These are phyloP conservation scores for Xyrichtys novacula DNA, from an alignment of 2,797 vertebrate genomes.

Conservation along the genomic window DNA sequence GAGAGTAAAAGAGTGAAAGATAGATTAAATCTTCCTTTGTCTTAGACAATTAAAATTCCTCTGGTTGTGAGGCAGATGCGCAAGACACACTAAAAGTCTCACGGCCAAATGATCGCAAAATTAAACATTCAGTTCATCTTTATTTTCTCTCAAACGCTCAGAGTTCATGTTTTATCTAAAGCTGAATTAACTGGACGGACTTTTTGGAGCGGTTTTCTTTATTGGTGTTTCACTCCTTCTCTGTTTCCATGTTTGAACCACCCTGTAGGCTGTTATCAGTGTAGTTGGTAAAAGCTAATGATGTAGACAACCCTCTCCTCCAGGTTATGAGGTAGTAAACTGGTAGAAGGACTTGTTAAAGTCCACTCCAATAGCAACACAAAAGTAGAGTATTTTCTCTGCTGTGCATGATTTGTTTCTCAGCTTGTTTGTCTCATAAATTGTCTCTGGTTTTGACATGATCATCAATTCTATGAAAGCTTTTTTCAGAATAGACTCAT, in stretches of 20 bases:
- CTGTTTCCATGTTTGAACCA: conserved; percentile 21
- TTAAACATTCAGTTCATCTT: conserved; percentile 13
- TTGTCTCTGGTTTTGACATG: no score
- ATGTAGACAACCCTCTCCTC: conserved; percentile 67
- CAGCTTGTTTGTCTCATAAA: no score
- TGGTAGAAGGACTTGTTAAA: conserved; percentile 76
- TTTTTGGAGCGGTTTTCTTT: no score
- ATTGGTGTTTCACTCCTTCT: background rate
- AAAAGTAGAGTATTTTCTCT: no score
- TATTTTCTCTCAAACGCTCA: background rate
- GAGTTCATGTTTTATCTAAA: background rate
- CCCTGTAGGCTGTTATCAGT: conserved; percentile 59
- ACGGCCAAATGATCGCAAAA: background rate
- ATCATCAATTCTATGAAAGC: no score
- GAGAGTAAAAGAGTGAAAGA: conserved; percentile 79
- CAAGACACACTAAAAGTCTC: background rate
- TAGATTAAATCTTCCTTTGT: conserved; percentile 82
- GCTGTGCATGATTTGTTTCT: no score
- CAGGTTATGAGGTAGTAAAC: conserved; percentile 70
- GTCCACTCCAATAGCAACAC: conserved; percentile 71
- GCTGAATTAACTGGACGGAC: background rate
- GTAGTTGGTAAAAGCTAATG: conserved; percentile 77
- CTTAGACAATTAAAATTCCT: conserved; percentile 84
- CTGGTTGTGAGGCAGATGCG: conserved; percentile 36
- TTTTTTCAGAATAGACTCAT: no score